These are phyloP conservation scores for Isotomurus palustris DNA, from an alignment of 2,888 invertebrate genomes.

Conservation along the genomic window DNA sequence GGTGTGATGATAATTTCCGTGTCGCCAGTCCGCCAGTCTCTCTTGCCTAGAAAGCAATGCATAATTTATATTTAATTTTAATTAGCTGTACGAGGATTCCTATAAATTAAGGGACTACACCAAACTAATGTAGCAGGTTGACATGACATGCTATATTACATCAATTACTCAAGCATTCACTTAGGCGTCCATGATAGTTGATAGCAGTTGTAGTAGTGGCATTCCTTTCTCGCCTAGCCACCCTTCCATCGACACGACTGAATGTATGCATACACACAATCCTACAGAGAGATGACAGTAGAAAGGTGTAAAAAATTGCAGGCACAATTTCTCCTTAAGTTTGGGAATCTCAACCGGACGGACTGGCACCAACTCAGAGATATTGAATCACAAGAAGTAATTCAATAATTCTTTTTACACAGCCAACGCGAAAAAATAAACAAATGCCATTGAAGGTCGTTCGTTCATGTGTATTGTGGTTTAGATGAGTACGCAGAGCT, in stretches of 20 bases:
- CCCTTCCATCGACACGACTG: not conserved
- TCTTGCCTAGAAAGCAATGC: constrained; percentile 10
- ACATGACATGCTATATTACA: constrained; percentile 37
- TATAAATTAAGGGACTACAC: constrained; percentile 7
- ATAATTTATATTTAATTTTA: constrained; percentile 17
- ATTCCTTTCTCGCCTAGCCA: constrained; percentile 28
- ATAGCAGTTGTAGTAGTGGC: no score
- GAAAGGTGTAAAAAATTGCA: not conserved
- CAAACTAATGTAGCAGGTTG: constrained; percentile 30
- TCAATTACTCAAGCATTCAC: constrained; percentile 14
- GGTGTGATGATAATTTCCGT: constrained; percentile 10
- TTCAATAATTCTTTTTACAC: constrained; percentile 23
- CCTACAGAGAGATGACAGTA: not conserved
- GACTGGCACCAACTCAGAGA: constrained; percentile 30
- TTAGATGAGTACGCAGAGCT: no score
- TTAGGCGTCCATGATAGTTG: no score
- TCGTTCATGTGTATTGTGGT: no score
- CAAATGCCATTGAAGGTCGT: constrained; percentile 31
- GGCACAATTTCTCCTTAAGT: not conserved
- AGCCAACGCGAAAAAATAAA: constrained; percentile 17
- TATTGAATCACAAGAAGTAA: constrained; percentile 16
- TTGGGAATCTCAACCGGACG: constrained; percentile 11
- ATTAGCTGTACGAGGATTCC: constrained; percentile 11
- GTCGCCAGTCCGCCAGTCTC: constrained; percentile 22
- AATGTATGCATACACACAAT: not conserved